Base-by-base conservation (phyloP, 64 coral and sea anemone genomes). In the Platygyra sinensis region DNA sequence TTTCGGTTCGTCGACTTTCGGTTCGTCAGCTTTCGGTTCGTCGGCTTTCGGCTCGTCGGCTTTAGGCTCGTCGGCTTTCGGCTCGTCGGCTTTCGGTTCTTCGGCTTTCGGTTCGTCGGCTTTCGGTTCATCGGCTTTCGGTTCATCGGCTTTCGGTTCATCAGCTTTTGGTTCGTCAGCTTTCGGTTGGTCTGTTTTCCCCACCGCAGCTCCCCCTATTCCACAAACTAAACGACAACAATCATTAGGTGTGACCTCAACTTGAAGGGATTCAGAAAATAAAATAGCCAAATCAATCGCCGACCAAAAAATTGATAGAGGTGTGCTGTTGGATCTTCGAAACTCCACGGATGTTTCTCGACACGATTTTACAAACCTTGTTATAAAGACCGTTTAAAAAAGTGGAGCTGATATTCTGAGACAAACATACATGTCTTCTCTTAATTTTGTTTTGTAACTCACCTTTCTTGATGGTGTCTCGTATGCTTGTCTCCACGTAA, bases 401-500 rank as follows among this genome's bases (percentile, higher is more conserved):
- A 0, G 42, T 46, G 42, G 42, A 46, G 42, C 42, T 46, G 42
- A 46, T 5, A 46, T 46, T 16, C 54, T 57, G 54, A 10, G 54
- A 14, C 11, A 57, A 0, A 0, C 54, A 16, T 57, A 13, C 54
- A 13, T 0, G 8, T 57, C 54, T 16, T 16, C 3, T 57, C 54
- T 16, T 46, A 57, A 14, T 57, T 57, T 57, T 57, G 54, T 15
- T 57, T 57, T 15, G 54, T 30, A 16, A 82, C 94, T 76, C 72
- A 96, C 95, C 88, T 75, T 91, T 93, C 76, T 89, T 80, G 13
- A 96, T 82, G 6, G 90, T 52, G 61, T 90, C 82, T 18, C 83
- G 77, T 46, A 86, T 76, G 13, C 75, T 72, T 0, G 93, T 89
- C 22, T 96, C 88, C 29, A 96, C 83, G 49, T 90, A 96, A n/a